Percentiles rank a stretch among this genome's conserved stretches.
Evolutionary conservation across 1,140 invertebrate species (phyloP).

Genomic region (Orchesella cincta): DNA sequence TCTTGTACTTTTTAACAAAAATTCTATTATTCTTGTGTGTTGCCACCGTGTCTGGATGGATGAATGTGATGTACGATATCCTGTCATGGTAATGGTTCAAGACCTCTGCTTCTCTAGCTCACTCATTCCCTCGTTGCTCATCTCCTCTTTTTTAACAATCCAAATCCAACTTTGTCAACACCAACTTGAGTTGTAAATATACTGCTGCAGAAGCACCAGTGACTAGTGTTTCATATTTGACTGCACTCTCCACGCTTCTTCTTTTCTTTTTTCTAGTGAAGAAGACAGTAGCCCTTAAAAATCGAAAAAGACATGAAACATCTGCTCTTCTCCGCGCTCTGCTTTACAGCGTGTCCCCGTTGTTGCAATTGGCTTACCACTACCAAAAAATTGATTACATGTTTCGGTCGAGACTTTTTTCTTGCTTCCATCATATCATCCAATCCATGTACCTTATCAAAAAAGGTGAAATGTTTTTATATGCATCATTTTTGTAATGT

Average conservation of each 20-base stretch:
- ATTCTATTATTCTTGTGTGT: background rate
- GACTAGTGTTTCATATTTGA: no score
- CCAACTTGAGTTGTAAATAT: no score
- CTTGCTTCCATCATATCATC: no score
- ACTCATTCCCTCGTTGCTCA: background rate
- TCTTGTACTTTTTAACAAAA: background rate
- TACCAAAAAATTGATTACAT: no score
- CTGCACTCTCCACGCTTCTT: no score
- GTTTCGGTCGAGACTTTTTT: no score
- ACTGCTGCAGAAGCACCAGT: background rate
- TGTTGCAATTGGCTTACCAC: background rate
- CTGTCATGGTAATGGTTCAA: background rate
- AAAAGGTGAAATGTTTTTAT: no score
- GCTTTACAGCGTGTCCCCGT: background rate
- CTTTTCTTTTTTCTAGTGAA: no score
- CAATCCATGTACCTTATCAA: no score
- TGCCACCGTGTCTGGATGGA: slow-evolving; percentile 19
- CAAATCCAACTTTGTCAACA: no score
- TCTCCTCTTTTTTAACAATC: no score
- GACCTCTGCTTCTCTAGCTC: background rate
- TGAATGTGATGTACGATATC: background rate
- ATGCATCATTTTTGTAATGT: no score
- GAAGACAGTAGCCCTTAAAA: background rate
- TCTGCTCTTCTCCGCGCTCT: background rate
- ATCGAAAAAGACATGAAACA: background rate